Base-by-base conservation (phyloP, 1,140 invertebrate species). In the Diplogasteroides magnus region DNA sequence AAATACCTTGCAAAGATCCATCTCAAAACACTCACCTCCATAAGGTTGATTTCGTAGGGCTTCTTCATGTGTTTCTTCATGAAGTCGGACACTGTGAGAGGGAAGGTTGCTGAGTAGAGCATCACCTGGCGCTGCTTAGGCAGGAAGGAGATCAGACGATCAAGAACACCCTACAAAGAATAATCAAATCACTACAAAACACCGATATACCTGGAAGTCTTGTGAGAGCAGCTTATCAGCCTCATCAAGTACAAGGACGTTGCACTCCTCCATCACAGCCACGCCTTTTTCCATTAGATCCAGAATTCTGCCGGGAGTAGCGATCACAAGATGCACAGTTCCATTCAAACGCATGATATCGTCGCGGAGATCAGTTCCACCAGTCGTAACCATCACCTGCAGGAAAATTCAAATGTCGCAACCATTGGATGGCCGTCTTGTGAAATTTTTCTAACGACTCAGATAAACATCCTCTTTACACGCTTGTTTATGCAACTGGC, bases 311-410 rank as follows among this genome's bases (percentile, higher is more conserved):
- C 97, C 97, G 74, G 97, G 97, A 74, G 96, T 99, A 61, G 97
- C 97, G 83, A 99, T 97, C 82, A 99, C 93, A 74, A 97, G 89
- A 88, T 99, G 97, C 80, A 98, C 97, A 89, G 94, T 94, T 85
- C 98, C 92, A 87, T 97, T 97, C 84, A 99, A 93, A 86, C 96
- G 90, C 90, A 98, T 94, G 84, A 99, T 98, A 85, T 99, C 97
- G 86, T 99, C 96, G 83, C 94, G 90, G 71, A 98, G 88, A 86
- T 97, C 95, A 73, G 95, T 98, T 77, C 96, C 95, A 75, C 89
- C 94, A 79, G 96, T 99, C 74, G 97, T 98, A 61, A 98, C 97
- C 96, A 98, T 98, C 65, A 98, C 91, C 78, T 82, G 55, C 31
- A n/a, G n/a, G n/a, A n/a, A 78, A 65, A 26, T 61, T 13, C 15